These are phyloP conservation scores for Dorcus hopei DNA, from an alignment of 2,888 invertebrate species.

Conservation along the genomic window DNA sequence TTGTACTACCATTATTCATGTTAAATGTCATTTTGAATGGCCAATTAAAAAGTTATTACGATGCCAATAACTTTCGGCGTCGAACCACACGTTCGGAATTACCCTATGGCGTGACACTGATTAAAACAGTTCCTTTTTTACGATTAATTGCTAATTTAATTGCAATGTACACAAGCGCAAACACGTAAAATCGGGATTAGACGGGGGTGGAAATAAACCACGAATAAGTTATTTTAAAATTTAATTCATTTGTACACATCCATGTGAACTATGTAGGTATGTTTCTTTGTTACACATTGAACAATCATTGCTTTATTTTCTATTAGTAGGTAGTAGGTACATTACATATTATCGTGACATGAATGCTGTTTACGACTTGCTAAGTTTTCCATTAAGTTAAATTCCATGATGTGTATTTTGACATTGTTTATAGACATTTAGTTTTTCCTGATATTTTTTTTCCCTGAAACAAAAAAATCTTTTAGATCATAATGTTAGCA, in stretches of 20 bases:
- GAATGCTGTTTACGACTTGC: no score
- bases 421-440: neutral
- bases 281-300: neutral
- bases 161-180: neutral
- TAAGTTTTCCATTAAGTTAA: neutral
- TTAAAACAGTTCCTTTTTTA: neutral
- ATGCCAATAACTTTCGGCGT: neutral
- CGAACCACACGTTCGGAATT: constrained; percentile 3
- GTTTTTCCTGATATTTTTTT: neutral
- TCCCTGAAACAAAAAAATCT: no score
- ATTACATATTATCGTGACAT: no score
- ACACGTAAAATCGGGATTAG: constrained; percentile 2
- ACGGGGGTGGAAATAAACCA: neutral
- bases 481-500: no score
- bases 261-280: neutral
- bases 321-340: neutral
- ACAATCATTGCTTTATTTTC: neutral
- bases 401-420: neutral
- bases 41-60: constrained; percentile 11
- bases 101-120: constrained; percentile 7
- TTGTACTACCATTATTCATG: neutral
- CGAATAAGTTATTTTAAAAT: constrained; percentile 1
- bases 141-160: constrained; percentile 11
- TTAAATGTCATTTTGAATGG: neutral
- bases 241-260: constrained; percentile 7